Conservation (phyloP, 2,888 invertebrate species). For the Cenopis cana region DNA sequence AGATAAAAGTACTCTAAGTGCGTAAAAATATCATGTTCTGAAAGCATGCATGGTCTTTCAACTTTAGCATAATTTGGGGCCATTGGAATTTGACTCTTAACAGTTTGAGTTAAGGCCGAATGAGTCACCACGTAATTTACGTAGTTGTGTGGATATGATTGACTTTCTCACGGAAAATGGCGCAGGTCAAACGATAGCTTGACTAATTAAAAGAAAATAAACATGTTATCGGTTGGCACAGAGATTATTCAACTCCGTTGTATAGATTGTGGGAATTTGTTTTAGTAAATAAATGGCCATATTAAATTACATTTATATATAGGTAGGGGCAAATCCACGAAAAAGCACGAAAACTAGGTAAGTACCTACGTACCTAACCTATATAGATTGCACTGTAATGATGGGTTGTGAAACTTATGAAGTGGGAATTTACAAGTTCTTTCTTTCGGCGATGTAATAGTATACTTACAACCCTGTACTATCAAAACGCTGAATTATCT, state of each 20-base stretch:
- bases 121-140: neutral
- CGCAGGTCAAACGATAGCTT: conserved; percentile 1
- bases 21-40: conserved; percentile 16
- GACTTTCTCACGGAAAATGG: conserved; percentile 28
- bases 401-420: too few relatives aligned
- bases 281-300: neutral
- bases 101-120: neutral
- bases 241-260: conserved; percentile 21
- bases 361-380: too few relatives aligned
- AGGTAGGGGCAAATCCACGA: too few relatives aligned
- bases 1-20: too few relatives aligned
- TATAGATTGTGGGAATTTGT: neutral
- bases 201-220: conserved; percentile 27
- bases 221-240: conserved; percentile 12
- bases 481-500: too few relatives aligned
- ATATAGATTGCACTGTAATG: too few relatives aligned
- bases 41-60: neutral
- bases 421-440: too few relatives aligned
- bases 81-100: neutral
- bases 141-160: conserved; percentile 7
- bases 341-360: too few relatives aligned
- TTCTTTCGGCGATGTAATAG: too few relatives aligned
- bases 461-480: too few relatives aligned
- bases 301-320: too few relatives aligned
- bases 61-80: neutral